Conservation (phyloP, 2,797 vertebrate genomes). For the Sebastes goodei region DNA sequence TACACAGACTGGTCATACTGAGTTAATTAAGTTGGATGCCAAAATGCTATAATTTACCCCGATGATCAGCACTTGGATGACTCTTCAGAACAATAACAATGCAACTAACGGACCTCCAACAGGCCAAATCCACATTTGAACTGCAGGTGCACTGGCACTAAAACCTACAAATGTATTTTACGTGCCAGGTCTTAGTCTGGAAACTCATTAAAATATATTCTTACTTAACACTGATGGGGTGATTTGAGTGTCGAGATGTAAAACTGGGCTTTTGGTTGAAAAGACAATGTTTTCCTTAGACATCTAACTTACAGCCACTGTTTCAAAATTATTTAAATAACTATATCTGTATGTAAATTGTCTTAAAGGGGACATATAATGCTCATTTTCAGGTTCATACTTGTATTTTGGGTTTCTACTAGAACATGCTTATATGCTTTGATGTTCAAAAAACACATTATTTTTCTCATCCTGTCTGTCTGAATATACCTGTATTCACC, state of each 20-base stretch:
- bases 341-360: too few relatives aligned
- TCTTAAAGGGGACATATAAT: too few relatives aligned
- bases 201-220: neutral
- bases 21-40: conserved; percentile 9
- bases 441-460: too few relatives aligned
- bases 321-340: neutral
- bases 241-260: neutral
- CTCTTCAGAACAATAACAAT: neutral
- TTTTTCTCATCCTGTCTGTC: too few relatives aligned
- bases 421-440: too few relatives aligned
- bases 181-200: neutral
- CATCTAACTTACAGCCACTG: neutral
- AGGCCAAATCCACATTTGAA: neutral
- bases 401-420: too few relatives aligned
- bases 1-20: neutral
- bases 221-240: neutral
- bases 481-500: too few relatives aligned
- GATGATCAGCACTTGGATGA: neutral
- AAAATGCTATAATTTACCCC: neutral
- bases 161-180: neutral
- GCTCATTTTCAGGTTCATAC: too few relatives aligned
- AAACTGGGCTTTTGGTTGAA: neutral
- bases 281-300: neutral
- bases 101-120: neutral
- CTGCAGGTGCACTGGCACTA: conserved; percentile 20